Base-by-base conservation (phyloP, 2,113 vertebrate genomes). In the Cynoglossus semilaevis region DNA sequence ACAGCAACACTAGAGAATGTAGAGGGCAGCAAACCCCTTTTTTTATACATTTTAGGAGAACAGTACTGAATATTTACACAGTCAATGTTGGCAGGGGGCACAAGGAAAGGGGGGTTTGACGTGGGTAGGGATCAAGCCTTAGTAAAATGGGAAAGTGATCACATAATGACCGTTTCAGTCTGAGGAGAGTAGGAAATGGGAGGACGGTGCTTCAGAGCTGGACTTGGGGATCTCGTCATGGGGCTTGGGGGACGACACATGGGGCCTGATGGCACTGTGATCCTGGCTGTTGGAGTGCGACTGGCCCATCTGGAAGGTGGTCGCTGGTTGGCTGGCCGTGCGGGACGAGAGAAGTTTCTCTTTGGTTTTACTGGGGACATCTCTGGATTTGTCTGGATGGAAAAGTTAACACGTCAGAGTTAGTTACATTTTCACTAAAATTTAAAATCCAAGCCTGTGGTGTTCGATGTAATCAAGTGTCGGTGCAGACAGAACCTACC, bases 241-340 rank as follows among this genome's bases (percentile, higher is more conserved):
- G 80, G 85, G 61, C 89, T 87, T 0, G 89, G 83, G 0, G 92
- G 80, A 0, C 69, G 78, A 67, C 81, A 86, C 68, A 83, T 52
- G 7, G 82, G 85, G 47, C 90, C 84, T 0, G 89, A 87, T 0
- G 92, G 90, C 1, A 90, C 80, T 0, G 83, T 40, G 58, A 83
- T 84, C 61, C 61, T 74, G 47, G 74, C 52, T 12, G 77, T 83
- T 0, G 92, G 91, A 9, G 89, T 89, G 48, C 84, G 80, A 18
- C 85, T 83, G 9, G 96, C 95, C 97, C 97, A 99, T 85, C 97
- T 89, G 76, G 97, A 96, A 11, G 97, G 97, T 19, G 93, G 92
- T 19, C 97, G 90, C 51, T 93, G 93, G 76, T 96, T 96, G 67
- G 95, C 92, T 49, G 96, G 97, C 58, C 94, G 92, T 15, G 96